Conservation (phyloP, 1,140 invertebrate species). For the Chlorops oryzae region DNA sequence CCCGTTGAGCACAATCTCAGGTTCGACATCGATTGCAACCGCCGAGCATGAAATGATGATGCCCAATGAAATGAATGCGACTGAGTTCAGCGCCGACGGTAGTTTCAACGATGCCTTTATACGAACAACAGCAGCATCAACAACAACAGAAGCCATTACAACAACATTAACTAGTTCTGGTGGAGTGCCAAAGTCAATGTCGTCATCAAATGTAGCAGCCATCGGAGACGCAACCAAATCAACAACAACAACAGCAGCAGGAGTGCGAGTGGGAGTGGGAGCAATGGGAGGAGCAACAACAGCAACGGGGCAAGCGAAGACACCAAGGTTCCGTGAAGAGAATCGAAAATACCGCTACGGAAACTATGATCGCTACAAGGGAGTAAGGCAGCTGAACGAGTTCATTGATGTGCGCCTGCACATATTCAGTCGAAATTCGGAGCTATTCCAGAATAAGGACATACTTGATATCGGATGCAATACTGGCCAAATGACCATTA, state of each 20-base stretch:
- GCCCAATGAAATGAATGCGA: not conserved
- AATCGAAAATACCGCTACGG: slow-evolving; percentile 83
- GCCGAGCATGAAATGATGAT: slow-evolving; percentile 28
- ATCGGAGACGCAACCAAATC: not conserved
- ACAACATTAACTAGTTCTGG: not conserved
- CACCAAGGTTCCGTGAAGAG: slow-evolving; percentile 68
- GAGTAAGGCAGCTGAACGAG: slow-evolving; percentile 79
- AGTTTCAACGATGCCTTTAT: not conserved
- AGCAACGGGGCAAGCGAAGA: slow-evolving; percentile 28
- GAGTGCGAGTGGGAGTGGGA: slow-evolving; percentile 9
- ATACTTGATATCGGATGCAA: slow-evolving; percentile 98
- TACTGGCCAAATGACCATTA: slow-evolving; percentile 86
- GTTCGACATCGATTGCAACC: slow-evolving; percentile 34
- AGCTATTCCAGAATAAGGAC: slow-evolving; percentile 85
- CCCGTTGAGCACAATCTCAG: slow-evolving; percentile 37
- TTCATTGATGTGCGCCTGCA: slow-evolving; percentile 76
- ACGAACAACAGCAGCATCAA: not conserved
- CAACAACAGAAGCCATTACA: not conserved
- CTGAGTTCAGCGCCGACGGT: slow-evolving; percentile 8
- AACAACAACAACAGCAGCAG: not conserved
- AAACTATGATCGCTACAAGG: slow-evolving; percentile 96
- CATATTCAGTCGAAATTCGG: slow-evolving; percentile 67
- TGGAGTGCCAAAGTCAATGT: slow-evolving; percentile 2
- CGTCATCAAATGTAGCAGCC: not conserved
- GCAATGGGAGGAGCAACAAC: slow-evolving; percentile 23